phyloP scores from a whole-genome alignment of 2,888 invertebrate species.

The Falcaria lacertinaria region DNA sequence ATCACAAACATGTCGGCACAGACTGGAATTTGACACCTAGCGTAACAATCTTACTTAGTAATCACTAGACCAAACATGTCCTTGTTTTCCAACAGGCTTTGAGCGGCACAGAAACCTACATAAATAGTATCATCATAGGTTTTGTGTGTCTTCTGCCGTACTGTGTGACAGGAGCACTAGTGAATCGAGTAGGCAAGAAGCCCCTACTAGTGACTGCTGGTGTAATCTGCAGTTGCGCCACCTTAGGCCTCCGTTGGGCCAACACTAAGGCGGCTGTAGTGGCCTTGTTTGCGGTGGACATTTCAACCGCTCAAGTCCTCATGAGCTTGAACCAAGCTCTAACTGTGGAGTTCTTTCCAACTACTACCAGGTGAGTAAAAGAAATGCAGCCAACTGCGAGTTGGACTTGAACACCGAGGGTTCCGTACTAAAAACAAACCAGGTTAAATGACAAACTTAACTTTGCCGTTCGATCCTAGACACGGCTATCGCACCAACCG shows the following conservation, averaged over 20 bases:
- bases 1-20: too few species aligned
- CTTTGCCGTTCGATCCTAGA: too few species aligned
- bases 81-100: conserved; percentile 35
- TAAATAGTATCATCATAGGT: conserved; percentile 57
- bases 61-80: conserved; percentile 1
- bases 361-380: conserved; percentile 41
- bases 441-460: too few species aligned
- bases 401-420: too few species aligned
- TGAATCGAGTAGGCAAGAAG: conserved; percentile 56
- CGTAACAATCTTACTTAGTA: too few species aligned
- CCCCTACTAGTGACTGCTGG: conserved; percentile 32
- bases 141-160: conserved; percentile 40
- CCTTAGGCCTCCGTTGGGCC: conserved; percentile 41
- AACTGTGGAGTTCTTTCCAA: conserved; percentile 51
- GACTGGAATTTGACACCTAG: too few species aligned
- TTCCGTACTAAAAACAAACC: too few species aligned
- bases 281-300: conserved; percentile 36
- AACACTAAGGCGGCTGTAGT: conserved; percentile 39
- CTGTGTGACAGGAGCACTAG: conserved; percentile 42
- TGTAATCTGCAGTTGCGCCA: conserved; percentile 23
- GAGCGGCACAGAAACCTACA: conserved; percentile 55
- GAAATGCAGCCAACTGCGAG: too few species aligned
- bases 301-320: conserved; percentile 38
- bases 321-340: conserved; percentile 45
- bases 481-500: too few species aligned